Evolutionary conservation across 2,888 invertebrate genomes (phyloP).

Genomic region (Lymantria dispar): DNA sequence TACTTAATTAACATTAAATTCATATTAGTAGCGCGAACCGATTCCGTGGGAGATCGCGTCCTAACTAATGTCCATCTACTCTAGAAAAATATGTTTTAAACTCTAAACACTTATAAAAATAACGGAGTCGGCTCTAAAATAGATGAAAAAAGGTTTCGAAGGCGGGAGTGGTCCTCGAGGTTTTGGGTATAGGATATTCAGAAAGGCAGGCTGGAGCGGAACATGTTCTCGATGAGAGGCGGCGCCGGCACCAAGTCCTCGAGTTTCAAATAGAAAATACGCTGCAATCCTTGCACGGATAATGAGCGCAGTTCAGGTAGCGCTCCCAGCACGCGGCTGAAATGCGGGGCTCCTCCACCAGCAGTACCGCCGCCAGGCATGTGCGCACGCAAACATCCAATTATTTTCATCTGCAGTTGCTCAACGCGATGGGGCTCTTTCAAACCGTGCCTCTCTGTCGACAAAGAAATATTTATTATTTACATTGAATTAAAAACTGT

Average conservation of each 20-base stretch:
- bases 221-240: slow-evolving; percentile 97
- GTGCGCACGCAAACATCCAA: slow-evolving; percentile 97
- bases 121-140: slow-evolving; percentile 73
- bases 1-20: slow-evolving; percentile 47
- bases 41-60: slow-evolving; percentile 78
- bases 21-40: slow-evolving; percentile 65
- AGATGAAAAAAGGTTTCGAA: slow-evolving; percentile 62
- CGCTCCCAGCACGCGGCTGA: slow-evolving; percentile 95
- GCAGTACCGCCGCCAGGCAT: slow-evolving; percentile 93
- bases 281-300: slow-evolving; percentile 95
- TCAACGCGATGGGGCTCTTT: slow-evolving; percentile 96
- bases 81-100: slow-evolving; percentile 76
- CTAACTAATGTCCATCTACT: slow-evolving; percentile 66
- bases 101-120: slow-evolving; percentile 77
- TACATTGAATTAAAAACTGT: neutral
- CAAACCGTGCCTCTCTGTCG: slow-evolving; percentile 94
- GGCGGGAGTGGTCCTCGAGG: slow-evolving; percentile 74
- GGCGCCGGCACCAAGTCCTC: slow-evolving; percentile 96
- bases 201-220: slow-evolving; percentile 96
- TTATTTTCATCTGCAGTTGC: slow-evolving; percentile 97
- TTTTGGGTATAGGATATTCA: slow-evolving; percentile 69
- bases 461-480: slow-evolving; percentile 18
- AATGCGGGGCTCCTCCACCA: slow-evolving; percentile 94
- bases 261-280: slow-evolving; percentile 96
- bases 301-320: slow-evolving; percentile 95